These are phyloP conservation scores for Andrena marginata DNA, from an alignment of 2,888 invertebrate genomes.

Conservation along the genomic window DNA sequence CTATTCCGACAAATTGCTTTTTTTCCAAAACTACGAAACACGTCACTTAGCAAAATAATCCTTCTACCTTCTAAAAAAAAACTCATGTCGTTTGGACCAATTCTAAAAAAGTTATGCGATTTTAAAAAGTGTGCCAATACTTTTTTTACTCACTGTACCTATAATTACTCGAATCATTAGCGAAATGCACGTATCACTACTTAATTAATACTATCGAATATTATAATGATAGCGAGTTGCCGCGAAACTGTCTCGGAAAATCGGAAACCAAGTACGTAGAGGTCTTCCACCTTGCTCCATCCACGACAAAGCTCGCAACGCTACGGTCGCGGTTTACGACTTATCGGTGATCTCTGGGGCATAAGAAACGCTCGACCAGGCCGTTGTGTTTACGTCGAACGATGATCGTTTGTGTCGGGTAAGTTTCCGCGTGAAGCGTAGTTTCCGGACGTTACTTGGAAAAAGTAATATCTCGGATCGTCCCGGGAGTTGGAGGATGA, in stretches of 20 bases:
- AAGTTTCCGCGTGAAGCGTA: slow-evolving; percentile 30
- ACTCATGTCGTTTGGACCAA: too few species aligned
- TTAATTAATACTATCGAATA: too few species aligned
- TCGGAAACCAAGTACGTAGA: neutral
- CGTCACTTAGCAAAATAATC: too few species aligned
- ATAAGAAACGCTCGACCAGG: neutral
- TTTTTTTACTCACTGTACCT: too few species aligned
- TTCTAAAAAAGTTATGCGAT: too few species aligned
- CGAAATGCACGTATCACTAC: too few species aligned
- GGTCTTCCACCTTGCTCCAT: neutral
- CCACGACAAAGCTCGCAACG: neutral
- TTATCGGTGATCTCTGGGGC: neutral
- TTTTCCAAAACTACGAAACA: too few species aligned
- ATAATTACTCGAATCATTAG: too few species aligned
- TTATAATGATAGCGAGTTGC: neutral
- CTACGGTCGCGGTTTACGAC: neutral
- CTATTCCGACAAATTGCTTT: too few species aligned
- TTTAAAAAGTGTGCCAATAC: too few species aligned
- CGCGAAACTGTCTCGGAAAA: neutral
- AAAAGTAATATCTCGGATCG: slow-evolving; percentile 19
- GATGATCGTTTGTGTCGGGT: neutral
- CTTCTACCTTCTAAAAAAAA: too few species aligned
- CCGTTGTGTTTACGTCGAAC: slow-evolving; percentile 26
- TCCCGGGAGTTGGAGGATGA: neutral
- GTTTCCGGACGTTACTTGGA: neutral